A percentile compares a stretch with the other conserved stretches of the same genome.
Conservation (phyloP, 2,113 vertebrate species). For the Gulo gulo region DNA sequence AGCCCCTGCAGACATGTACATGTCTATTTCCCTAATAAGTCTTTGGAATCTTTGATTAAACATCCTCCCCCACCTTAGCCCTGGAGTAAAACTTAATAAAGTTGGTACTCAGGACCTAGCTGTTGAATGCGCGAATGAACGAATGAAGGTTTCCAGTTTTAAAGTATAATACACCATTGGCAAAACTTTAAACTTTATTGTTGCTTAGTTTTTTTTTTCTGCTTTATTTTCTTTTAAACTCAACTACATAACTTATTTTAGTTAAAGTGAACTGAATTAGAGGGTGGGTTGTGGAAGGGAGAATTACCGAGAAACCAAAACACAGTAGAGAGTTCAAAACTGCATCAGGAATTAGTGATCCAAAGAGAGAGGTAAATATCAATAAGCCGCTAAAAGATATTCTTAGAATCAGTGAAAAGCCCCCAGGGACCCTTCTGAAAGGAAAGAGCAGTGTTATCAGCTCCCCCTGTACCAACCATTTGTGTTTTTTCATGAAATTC, state of each 20-base stretch:
- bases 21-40: not conserved
- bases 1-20: not conserved
- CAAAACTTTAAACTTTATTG: not conserved
- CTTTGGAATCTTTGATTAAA: not conserved
- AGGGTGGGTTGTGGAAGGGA: not conserved
- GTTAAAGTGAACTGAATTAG: slow-evolving; percentile 30
- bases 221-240: not conserved
- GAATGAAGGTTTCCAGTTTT: not conserved
- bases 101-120: not conserved
- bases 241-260: not conserved
- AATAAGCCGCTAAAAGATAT: not conserved
- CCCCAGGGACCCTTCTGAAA: not conserved
- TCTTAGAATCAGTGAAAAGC: slow-evolving; percentile 9
- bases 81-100: not conserved
- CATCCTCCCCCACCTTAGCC: not conserved
- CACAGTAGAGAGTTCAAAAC: not conserved
- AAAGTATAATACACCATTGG: not conserved
- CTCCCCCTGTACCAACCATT: not conserved
- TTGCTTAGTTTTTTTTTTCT: not conserved
- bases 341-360: slow-evolving; percentile 9
- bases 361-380: slow-evolving; percentile 14
- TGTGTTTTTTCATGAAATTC: slow-evolving; percentile 30
- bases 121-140: not conserved
- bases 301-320: slow-evolving; percentile 27
- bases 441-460: slow-evolving; percentile 43